These are phyloP conservation scores for Amphiduros pacificus DNA, from an alignment of 2,888 invertebrate species.

Conservation along the genomic window DNA sequence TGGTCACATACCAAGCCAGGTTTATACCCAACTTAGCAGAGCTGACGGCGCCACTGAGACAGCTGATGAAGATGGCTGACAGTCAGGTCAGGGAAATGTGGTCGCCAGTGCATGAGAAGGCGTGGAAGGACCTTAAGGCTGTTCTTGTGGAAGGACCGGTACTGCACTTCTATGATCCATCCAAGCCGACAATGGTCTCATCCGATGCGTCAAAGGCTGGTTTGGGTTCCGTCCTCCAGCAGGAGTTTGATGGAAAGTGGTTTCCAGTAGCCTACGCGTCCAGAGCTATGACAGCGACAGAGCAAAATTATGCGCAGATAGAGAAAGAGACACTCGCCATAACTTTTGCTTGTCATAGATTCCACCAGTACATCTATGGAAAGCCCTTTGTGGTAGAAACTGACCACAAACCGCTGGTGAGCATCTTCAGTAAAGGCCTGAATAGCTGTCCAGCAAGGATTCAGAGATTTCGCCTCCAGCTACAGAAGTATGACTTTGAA, in stretches of 20 bases:
- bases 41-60: background rate
- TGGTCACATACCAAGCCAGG: background rate
- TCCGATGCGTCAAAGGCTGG: slow-evolving; percentile 3
- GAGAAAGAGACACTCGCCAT: background rate
- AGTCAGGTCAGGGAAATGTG: no score
- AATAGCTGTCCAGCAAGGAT: slow-evolving; percentile 26
- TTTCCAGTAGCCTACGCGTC: slow-evolving; percentile 31
- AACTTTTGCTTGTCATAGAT: slow-evolving; percentile 1
- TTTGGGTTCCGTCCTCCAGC: slow-evolving; percentile 16
- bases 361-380: slow-evolving; percentile 13
- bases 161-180: slow-evolving; percentile 12
- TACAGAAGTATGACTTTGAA: slow-evolving; percentile 21
- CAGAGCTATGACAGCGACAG: slow-evolving; percentile 12
- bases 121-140: background rate
- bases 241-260: slow-evolving; percentile 15
- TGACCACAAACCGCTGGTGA: slow-evolving; percentile 33
- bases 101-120: no score
- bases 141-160: slow-evolving; percentile 7
- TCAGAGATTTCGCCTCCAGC: slow-evolving; percentile 33
- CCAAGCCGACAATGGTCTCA: slow-evolving; percentile 4
- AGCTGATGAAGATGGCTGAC: no score
- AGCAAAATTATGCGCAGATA: slow-evolving; percentile 12
- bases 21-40: background rate
- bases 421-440: slow-evolving; percentile 28
- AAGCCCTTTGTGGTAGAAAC: slow-evolving; percentile 10